A percentile compares a stretch with the other conserved stretches of the same genome.
phyloP scores from a whole-genome alignment of 2,797 vertebrate species.

The Acomys russatus region DNA sequence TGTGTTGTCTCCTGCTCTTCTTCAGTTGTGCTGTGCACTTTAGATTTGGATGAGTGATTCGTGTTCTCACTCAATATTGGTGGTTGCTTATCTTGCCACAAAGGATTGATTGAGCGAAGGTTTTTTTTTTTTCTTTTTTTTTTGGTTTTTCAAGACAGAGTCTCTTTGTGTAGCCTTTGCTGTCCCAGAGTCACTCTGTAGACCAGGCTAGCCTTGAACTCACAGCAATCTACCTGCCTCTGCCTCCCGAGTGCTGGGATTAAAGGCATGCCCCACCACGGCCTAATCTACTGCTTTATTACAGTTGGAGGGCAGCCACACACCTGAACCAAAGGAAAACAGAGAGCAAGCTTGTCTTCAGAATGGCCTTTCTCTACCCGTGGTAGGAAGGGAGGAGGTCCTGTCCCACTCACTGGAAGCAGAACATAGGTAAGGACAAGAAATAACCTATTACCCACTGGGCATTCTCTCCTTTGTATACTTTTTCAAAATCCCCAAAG shows the following conservation, averaged over 20 bases:
- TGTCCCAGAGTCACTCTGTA: too few relatives aligned
- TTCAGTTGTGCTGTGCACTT: background rate
- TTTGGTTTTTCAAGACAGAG: too few relatives aligned
- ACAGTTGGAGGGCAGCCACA: constrained; percentile 94
- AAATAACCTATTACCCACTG: background rate
- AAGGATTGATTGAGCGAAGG: too few relatives aligned
- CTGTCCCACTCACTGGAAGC: constrained; percentile 99
- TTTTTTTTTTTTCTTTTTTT: too few relatives aligned
- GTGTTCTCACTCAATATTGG: background rate
- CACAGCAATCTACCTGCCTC: too few relatives aligned
- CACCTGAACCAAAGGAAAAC: constrained; percentile 96
- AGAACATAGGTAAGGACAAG: constrained; percentile 93
- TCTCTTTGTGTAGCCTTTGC: too few relatives aligned
- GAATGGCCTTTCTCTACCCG: constrained; percentile 96
- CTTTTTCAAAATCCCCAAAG: background rate
- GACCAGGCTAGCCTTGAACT: too few relatives aligned
- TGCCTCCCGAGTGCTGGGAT: too few relatives aligned
- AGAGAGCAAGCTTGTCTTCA: constrained; percentile 95
- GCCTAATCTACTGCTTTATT: background rate
- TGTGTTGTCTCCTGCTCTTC: background rate
- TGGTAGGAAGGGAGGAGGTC: constrained; percentile 95
- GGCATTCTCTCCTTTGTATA: background rate
- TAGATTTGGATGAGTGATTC: background rate
- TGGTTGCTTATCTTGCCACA: too few relatives aligned
- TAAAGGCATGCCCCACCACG: too few relatives aligned